Percentiles rank a stretch among this genome's conserved stretches.
These are phyloP conservation scores for Dione juno DNA, from an alignment of 2,888 invertebrate species.

Conservation along the genomic window DNA sequence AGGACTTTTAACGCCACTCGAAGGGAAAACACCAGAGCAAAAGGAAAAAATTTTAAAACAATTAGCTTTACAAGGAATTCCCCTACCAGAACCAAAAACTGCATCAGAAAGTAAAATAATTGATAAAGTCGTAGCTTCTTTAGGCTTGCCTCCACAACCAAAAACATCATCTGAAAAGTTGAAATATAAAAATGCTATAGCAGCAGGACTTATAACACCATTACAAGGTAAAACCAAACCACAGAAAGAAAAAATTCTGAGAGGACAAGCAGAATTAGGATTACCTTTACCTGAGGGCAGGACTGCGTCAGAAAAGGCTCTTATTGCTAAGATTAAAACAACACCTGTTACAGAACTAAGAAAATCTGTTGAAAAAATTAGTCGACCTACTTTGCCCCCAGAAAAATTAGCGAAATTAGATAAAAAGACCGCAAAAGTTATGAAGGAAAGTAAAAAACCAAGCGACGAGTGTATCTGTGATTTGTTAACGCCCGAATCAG, in stretches of 20 bases:
- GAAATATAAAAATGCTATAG: constrained; percentile 49
- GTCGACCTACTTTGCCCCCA: constrained; percentile 48
- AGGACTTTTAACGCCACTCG: constrained; percentile 44
- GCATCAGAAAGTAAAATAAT: constrained; percentile 44
- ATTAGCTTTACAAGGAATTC: constrained; percentile 38
- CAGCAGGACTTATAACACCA: constrained; percentile 50
- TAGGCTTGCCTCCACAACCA: constrained; percentile 44
- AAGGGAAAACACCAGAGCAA: constrained; percentile 40
- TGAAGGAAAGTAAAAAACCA: constrained; percentile 54
- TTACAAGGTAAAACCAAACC: constrained; percentile 50
- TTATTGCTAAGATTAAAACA: constrained; percentile 44
- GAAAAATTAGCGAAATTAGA: constrained; percentile 45
- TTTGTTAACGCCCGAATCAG: constrained; percentile 48
- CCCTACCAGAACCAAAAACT: constrained; percentile 44
- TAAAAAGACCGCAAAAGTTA: constrained; percentile 49
- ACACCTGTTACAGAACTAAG: constrained; percentile 32
- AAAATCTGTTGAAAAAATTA: constrained; percentile 47
- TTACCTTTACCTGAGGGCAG: constrained; percentile 47
- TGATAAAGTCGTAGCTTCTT: constrained; percentile 32
- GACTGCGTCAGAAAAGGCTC: constrained; percentile 48
- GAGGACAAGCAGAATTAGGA: constrained; percentile 44
- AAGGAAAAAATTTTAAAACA: constrained; percentile 43
- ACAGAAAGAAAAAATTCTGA: constrained; percentile 49
- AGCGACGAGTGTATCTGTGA: constrained; percentile 55
- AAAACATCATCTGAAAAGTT: constrained; percentile 42